These are phyloP conservation scores for Graptemys geographica DNA, from an alignment of 2,797 vertebrate genomes.

Conservation along the genomic window DNA sequence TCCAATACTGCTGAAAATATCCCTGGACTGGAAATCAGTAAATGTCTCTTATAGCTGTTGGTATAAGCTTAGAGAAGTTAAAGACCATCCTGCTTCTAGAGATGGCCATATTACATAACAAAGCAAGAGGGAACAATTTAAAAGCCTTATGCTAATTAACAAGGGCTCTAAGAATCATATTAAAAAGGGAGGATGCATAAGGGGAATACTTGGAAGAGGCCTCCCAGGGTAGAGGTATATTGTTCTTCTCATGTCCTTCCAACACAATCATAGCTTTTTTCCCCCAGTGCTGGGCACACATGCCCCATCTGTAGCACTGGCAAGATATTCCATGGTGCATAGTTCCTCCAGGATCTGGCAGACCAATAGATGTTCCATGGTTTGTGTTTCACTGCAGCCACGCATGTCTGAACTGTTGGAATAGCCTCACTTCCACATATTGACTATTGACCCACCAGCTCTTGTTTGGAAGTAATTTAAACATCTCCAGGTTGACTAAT, in stretches of 20 bases:
- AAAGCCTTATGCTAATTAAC: neutral
- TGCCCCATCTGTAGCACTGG: neutral
- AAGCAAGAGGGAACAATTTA: fast-evolving
- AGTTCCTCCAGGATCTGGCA: neutral
- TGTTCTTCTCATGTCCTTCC: neutral
- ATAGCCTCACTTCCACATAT: neutral
- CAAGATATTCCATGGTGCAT: neutral
- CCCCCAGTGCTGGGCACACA: neutral
- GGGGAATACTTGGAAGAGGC: neutral
- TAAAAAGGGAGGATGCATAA: neutral
- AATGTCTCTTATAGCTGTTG: slow-evolving; percentile 59
- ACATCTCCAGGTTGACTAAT: neutral
- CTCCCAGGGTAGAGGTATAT: neutral
- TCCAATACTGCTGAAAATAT: slow-evolving; percentile 28
- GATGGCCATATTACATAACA: slow-evolving; percentile 32
- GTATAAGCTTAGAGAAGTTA: slow-evolving; percentile 26
- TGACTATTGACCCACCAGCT: neutral
- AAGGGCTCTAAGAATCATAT: neutral
- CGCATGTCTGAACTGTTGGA: neutral
- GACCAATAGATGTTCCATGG: neutral
- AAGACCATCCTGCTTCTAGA: slow-evolving; percentile 32
- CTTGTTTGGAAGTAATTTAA: neutral
- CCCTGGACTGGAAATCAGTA: slow-evolving; percentile 23
- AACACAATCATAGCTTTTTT: neutral
- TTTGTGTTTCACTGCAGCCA: neutral